phyloP scores from a whole-genome alignment of 2,888 invertebrate species.

The Xanthia togata region DNA sequence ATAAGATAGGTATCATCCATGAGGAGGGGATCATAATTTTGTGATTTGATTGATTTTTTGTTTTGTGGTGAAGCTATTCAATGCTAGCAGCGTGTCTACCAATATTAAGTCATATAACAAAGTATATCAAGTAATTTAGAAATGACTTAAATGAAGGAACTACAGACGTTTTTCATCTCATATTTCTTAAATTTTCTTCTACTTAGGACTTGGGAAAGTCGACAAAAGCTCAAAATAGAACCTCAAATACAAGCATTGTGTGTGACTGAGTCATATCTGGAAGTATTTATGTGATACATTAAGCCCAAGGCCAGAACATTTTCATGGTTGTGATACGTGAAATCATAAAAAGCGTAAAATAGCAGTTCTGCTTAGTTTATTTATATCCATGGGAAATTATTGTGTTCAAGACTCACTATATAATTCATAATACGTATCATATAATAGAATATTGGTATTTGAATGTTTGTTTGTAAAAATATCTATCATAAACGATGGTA shows the following conservation, averaged over 20 bases:
- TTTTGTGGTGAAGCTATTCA: neutral
- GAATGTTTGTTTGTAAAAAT: slow-evolving; percentile 1
- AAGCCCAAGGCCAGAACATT: slow-evolving; percentile 50
- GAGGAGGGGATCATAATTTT: neutral
- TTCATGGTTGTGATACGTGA: slow-evolving; percentile 49
- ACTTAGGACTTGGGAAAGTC: no score
- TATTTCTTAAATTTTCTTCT: neutral
- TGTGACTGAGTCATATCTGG: slow-evolving; percentile 44
- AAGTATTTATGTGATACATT: slow-evolving; percentile 37
- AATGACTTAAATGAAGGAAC: neutral
- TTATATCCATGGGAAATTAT: slow-evolving; percentile 51
- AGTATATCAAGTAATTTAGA: neutral
- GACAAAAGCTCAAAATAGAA: neutral
- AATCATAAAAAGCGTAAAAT: slow-evolving; percentile 58
- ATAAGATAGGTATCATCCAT: neutral
- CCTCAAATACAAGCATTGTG: neutral
- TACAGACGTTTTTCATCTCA: neutral
- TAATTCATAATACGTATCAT: slow-evolving; percentile 8
- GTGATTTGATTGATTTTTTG: neutral
- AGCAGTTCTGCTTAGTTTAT: slow-evolving; percentile 42
- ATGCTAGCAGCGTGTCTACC: fast-evolving
- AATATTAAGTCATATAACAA: neutral
- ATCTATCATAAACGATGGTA: neutral
- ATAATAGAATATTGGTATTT: neutral
- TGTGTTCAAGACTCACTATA: slow-evolving; percentile 14